Evolutionary conservation across 2,113 vertebrate species (phyloP).

Genomic region (Romanogobio albipinnatus): DNA sequence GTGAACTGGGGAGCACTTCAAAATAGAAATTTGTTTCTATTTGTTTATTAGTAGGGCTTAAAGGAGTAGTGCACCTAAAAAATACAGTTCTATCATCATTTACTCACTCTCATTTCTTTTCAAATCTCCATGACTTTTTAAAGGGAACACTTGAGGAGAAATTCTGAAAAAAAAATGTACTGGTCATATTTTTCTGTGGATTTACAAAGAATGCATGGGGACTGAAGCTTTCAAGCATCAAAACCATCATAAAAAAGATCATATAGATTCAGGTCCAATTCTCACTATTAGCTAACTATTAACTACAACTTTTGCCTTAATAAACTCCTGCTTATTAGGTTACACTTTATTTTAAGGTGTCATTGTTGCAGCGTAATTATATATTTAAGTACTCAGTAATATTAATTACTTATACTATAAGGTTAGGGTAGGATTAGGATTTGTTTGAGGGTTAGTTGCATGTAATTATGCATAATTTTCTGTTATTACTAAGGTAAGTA

Average conservation of each 20-base stretch:
- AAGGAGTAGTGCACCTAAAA: conserved; percentile 25
- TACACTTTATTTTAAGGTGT: too few species aligned
- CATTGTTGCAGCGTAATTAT: too few species aligned
- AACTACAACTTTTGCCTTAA: too few species aligned
- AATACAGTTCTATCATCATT: background rate
- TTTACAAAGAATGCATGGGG: background rate
- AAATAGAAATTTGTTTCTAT: conserved; percentile 30
- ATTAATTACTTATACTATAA: too few species aligned
- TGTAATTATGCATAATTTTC: too few species aligned
- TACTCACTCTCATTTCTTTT: background rate
- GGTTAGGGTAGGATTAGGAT: too few species aligned
- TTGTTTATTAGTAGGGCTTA: conserved; percentile 23
- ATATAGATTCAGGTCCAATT: too few species aligned
- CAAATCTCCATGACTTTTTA: background rate
- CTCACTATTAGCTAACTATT: too few species aligned
- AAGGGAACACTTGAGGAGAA: background rate
- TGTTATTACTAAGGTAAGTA: too few species aligned
- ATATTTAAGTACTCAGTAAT: too few species aligned
- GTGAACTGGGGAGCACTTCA: conserved; percentile 38
- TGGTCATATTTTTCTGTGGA: background rate
- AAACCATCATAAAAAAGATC: background rate
- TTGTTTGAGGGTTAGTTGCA: too few species aligned
- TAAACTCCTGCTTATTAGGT: too few species aligned
- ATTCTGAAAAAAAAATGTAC: background rate
- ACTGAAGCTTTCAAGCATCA: conserved; percentile 2